Conservation (phyloP, 2,113 vertebrate genomes). For the Mandrillus leucophaeus region DNA sequence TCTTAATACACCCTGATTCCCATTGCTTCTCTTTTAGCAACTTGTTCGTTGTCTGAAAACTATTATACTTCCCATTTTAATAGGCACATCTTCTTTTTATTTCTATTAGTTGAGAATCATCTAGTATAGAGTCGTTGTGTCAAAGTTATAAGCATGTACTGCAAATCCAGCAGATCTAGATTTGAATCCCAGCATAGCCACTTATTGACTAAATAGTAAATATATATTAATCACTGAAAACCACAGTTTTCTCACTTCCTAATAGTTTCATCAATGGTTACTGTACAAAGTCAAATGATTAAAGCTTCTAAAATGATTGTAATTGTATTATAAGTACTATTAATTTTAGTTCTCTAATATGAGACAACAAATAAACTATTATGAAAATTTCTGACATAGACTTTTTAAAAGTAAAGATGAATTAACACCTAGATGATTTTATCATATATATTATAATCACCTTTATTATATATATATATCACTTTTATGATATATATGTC, state of each 20-base stretch:
- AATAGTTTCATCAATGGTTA: not conserved
- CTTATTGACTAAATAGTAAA: not conserved
- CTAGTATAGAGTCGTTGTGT: not conserved
- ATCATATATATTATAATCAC: not conserved
- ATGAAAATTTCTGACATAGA: not conserved
- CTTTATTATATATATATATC: not conserved
- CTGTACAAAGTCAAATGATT: not conserved
- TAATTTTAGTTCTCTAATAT: not conserved
- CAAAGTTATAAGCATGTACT: not conserved
- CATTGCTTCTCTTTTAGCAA: not conserved
- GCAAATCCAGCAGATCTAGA: not conserved
- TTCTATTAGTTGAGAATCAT: not conserved
- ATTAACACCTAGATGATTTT: not conserved
- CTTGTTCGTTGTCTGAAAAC: not conserved
- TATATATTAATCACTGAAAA: not conserved
- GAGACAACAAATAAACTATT: not conserved
- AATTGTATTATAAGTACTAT: not conserved
- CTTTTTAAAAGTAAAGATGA: not conserved
- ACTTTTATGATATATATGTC: not conserved
- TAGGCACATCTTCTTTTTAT: not conserved
- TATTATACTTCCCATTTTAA: not conserved
- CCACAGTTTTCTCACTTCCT: not conserved
- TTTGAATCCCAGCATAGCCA: not conserved
- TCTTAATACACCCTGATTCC: not conserved
- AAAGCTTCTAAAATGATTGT: not conserved